Evolutionary conservation across 1,140 invertebrate genomes (phyloP), one percentile per base, ranked within the genome.

Genomic region (Orius insidiosus): DNA sequence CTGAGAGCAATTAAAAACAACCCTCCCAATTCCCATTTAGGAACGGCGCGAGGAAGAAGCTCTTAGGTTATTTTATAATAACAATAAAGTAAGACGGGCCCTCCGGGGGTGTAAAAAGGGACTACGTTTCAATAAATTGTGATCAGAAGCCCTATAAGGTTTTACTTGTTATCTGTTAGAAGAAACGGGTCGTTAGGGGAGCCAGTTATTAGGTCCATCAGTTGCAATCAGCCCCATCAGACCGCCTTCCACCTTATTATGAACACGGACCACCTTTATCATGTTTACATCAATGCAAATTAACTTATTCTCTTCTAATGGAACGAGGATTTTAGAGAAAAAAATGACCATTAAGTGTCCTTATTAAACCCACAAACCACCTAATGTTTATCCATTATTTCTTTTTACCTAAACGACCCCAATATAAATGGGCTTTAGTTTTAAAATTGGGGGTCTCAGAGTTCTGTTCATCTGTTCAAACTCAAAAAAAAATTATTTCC

Each of bases 281-380:
- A 45, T 45, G 43, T 45, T 45, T 45, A 45, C 43, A 45, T 45
- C 43, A 45, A 45, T 45, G 43, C 43, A 45, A 45, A 45, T 45
- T 45, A 45, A 36, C 43, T 45, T 45, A 45, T 45, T 10, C 40
- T 10, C 36, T 38, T n/a, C n/a, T n/a, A n/a, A n/a, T n/a, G n/a
- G n/a, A n/a, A n/a, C n/a, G n/a, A n/a, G n/a, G n/a, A n/a, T n/a
- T n/a, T n/a, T n/a, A n/a, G n/a, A n/a, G n/a, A n/a, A n/a, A n/a
- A n/a, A n/a, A n/a, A n/a, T n/a, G n/a, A n/a, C n/a, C n/a, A n/a
- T n/a, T n/a, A n/a, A n/a, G n/a, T n/a, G n/a, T n/a, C n/a, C n/a
- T n/a, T n/a, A n/a, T n/a, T n/a, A n/a, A n/a, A n/a, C n/a, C n/a
- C n/a, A n/a, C n/a, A n/a, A n/a, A n/a, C n/a, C n/a, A n/a, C n/a